These are phyloP conservation scores for Coelopa frigida DNA, from an alignment of 1,140 invertebrate species.

Conservation along the genomic window DNA sequence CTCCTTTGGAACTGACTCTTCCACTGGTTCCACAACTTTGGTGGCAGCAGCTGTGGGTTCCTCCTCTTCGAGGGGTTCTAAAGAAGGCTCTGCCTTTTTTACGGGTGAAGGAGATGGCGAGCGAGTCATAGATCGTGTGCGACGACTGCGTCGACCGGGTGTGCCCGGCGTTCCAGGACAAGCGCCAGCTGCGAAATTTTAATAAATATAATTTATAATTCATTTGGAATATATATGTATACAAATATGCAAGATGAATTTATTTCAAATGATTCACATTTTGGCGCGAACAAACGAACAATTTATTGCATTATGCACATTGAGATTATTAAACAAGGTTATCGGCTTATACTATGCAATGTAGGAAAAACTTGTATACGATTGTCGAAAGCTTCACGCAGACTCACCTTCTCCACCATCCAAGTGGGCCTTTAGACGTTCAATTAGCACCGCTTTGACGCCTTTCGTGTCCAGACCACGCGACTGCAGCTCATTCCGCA, in stretches of 20 bases:
- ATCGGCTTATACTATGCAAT: no score
- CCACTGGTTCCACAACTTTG: constrained; percentile 6
- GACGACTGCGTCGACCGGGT: constrained; percentile 33
- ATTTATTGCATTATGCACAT: no score
- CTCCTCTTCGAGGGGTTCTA: constrained; percentile 29
- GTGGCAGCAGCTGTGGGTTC: constrained; percentile 12
- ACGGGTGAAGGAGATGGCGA: constrained; percentile 35
- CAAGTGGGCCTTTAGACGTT: constrained; percentile 70
- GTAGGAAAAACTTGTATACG: no score
- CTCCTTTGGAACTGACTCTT: background rate
- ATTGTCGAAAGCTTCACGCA: no score
- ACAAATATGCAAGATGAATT: no score
- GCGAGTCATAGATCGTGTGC: constrained; percentile 40
- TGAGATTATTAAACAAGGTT: no score
- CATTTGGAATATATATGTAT: no score
- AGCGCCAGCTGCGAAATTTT: constrained; percentile 16
- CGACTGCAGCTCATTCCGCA: constrained; percentile 73
- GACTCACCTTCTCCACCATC: constrained; percentile 23
- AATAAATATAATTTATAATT: no score
- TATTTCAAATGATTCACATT: no score
- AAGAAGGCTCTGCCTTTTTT: constrained; percentile 26
- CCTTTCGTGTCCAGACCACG: constrained; percentile 89
- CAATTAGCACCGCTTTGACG: constrained; percentile 79
- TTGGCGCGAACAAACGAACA: no score
- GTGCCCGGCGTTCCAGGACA: constrained; percentile 25